Evolutionary conservation across 1,140 invertebrate species (phyloP).

Genomic region (Zaprionus gabonicus): DNA sequence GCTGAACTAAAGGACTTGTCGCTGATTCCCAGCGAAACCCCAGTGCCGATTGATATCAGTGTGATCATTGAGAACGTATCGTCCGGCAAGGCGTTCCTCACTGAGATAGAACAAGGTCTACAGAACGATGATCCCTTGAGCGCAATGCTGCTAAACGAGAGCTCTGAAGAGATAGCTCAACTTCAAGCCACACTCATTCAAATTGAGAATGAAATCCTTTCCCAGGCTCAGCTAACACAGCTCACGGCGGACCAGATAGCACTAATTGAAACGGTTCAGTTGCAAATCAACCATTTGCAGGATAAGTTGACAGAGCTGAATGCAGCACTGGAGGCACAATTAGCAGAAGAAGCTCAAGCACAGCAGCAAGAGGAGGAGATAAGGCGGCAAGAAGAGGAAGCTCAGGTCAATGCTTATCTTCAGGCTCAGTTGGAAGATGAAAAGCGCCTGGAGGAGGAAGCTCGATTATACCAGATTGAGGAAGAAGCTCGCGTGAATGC

Average conservation of each 20-base stretch:
- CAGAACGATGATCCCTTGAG: constrained; percentile 53
- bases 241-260: constrained; percentile 51
- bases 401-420: background rate
- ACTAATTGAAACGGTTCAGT: constrained; percentile 59
- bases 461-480: background rate
- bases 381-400: background rate
- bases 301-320: constrained; percentile 50
- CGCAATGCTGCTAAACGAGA: constrained; percentile 54
- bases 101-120: constrained; percentile 64
- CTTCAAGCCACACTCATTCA: constrained; percentile 59
- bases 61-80: constrained; percentile 63
- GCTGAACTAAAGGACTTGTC: constrained; percentile 56
- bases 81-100: constrained; percentile 65
- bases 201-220: constrained; percentile 70
- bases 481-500: background rate
- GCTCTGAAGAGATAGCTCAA: constrained; percentile 55
- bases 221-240: constrained; percentile 52
- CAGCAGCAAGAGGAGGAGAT: constrained; percentile 1
- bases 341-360: background rate
- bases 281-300: constrained; percentile 56
- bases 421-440: background rate
- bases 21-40: constrained; percentile 11
- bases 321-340: constrained; percentile 16
- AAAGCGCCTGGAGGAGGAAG: background rate
- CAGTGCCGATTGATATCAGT: constrained; percentile 50